Evolutionary conservation across 1,140 invertebrate species (phyloP).

Genomic region (Lanistes nyassanus): DNA sequence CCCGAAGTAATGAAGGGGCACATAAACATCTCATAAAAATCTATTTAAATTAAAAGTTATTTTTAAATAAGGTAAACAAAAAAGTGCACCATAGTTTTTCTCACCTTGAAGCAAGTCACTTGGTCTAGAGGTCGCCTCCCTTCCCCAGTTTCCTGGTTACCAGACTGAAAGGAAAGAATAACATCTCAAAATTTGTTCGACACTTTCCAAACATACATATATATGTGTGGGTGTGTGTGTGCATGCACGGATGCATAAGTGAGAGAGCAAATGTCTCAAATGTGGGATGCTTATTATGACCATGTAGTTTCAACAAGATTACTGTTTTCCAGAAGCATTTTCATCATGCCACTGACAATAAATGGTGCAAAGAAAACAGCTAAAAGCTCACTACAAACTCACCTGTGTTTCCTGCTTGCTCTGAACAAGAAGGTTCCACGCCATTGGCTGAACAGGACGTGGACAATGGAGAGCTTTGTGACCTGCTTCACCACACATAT

Average conservation of each 20-base stretch:
- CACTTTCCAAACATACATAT: background rate
- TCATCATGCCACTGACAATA: background rate
- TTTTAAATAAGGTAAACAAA: constrained; percentile 17
- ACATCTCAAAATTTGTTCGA: background rate
- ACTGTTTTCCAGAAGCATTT: no score
- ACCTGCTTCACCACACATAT: constrained; percentile 94
- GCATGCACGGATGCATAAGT: no score
- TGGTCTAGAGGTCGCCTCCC: constrained; percentile 79
- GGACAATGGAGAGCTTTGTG: constrained; percentile 92
- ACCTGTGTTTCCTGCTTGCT: background rate
- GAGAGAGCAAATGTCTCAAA: no score
- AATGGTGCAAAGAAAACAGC: no score
- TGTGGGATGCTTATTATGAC: no score
- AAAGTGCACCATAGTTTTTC: background rate
- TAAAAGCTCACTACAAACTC: background rate
- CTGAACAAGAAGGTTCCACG: background rate
- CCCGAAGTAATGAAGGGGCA: no score
- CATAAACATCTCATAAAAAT: no score
- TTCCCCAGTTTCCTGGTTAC: background rate
- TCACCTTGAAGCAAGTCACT: constrained; percentile 90
- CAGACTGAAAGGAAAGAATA: no score
- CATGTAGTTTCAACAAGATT: no score
- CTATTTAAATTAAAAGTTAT: background rate
- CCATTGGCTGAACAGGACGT: background rate
- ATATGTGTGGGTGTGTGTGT: background rate